Percentiles rank a stretch among this genome's conserved stretches.
phyloP scores from a whole-genome alignment of 2,888 invertebrate species.

The Hypena proboscidalis region DNA sequence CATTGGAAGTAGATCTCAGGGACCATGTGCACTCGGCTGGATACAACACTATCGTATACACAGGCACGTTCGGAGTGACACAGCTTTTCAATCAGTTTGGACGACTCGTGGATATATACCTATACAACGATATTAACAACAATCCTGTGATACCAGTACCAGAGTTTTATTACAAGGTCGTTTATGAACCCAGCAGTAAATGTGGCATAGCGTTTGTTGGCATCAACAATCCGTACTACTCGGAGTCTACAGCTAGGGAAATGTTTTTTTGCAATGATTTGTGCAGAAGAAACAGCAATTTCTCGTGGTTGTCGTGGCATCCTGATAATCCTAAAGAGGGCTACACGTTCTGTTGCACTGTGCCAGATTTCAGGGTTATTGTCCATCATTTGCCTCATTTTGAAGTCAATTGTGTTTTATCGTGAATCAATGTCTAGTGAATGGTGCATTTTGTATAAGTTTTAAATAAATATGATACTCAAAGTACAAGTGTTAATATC shows the following conservation, averaged over 20 bases:
- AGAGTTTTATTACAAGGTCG: constrained; percentile 79
- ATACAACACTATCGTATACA: constrained; percentile 79
- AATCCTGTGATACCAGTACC: constrained; percentile 77
- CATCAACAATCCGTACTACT: constrained; percentile 86
- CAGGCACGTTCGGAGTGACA: constrained; percentile 86
- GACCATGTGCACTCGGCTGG: constrained; percentile 62
- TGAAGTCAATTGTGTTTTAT: constrained; percentile 67
- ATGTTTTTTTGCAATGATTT: constrained; percentile 79
- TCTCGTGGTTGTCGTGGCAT: constrained; percentile 86
- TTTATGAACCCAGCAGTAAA: constrained; percentile 78
- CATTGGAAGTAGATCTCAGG: constrained; percentile 77
- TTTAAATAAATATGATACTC: constrained; percentile 1
- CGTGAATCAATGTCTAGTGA: constrained; percentile 33
- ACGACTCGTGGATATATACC: constrained; percentile 64
- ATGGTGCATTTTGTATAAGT: too few relatives aligned
- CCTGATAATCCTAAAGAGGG: constrained; percentile 77
- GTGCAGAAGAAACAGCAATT: constrained; percentile 74
- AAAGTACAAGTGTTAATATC: too few relatives aligned
- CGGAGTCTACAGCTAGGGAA: constrained; percentile 50
- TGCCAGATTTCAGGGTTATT: constrained; percentile 79
- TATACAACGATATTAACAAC: constrained; percentile 66
- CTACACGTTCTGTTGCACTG: constrained; percentile 86
- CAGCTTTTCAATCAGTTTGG: constrained; percentile 76
- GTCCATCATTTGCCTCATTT: constrained; percentile 83
- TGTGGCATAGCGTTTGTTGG: constrained; percentile 86